phyloP scores from a whole-genome alignment of 2,797 vertebrate species.

The Numenius phaeopus region DNA sequence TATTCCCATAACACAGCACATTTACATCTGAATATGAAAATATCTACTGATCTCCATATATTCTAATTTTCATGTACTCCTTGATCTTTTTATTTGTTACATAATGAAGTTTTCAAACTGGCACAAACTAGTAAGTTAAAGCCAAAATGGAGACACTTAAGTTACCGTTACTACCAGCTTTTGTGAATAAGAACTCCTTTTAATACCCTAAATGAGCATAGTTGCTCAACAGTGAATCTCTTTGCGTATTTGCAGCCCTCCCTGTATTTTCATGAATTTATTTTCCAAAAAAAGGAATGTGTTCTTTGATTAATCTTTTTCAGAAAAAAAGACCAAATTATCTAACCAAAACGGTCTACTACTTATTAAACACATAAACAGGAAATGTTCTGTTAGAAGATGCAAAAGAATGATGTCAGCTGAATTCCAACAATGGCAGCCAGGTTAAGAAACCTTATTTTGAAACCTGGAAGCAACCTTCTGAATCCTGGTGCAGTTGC shows the following conservation, averaged over 20 bases:
- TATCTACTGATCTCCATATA: not conserved
- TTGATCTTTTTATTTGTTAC: not conserved
- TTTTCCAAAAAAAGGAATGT: not conserved
- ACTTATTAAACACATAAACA: not conserved
- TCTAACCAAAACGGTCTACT: not conserved
- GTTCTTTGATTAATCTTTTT: not conserved
- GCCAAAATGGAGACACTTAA: not conserved
- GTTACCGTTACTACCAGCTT: not conserved
- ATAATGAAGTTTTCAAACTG: not conserved
- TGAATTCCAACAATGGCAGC: not conserved
- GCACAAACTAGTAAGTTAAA: not conserved
- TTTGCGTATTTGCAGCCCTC: not conserved
- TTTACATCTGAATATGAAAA: not conserved
- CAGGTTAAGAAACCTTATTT: not conserved
- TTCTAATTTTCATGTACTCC: not conserved
- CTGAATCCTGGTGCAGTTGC: not conserved
- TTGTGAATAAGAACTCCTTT: not conserved
- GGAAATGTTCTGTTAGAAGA: not conserved
- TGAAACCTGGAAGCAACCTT: not conserved
- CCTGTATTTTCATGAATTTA: not conserved
- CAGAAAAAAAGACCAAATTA: not conserved
- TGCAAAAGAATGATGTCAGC: not conserved
- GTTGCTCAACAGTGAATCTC: not conserved
- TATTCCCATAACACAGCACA: not conserved
- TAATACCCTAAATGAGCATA: rapidly evolving